Percentiles rank a stretch among this genome's conserved stretches.
phyloP scores from a whole-genome alignment of 2,888 invertebrate species.

The Plagodis pulveraria region DNA sequence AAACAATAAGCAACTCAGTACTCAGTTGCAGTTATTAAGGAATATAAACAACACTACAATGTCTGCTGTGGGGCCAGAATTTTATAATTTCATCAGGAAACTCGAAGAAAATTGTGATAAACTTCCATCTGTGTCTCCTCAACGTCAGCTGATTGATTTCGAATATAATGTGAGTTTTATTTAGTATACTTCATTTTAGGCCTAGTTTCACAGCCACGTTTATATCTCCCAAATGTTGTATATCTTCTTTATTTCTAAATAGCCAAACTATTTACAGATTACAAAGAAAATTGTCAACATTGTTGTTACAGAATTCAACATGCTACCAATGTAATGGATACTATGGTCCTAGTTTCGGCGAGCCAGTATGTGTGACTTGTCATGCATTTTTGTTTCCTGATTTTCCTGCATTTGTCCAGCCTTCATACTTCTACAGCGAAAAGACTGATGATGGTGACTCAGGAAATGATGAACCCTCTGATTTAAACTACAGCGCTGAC shows the following conservation, averaged over 20 bases:
- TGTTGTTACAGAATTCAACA: slow-evolving; percentile 84
- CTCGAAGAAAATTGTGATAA: slow-evolving; percentile 77
- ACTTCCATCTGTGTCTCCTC: slow-evolving; percentile 54
- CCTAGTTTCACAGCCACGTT: too few relatives aligned
- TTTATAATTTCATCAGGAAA: slow-evolving; percentile 69
- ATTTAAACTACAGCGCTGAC: slow-evolving; percentile 85
- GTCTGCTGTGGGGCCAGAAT: slow-evolving; percentile 72
- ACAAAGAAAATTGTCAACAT: not conserved
- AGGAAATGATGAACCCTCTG: slow-evolving; percentile 96
- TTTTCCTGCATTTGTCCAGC: slow-evolving; percentile 84
- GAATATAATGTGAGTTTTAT: slow-evolving; percentile 68
- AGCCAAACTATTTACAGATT: not conserved
- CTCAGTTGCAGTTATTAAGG: not conserved
- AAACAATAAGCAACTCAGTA: not conserved
- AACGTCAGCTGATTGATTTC: slow-evolving; percentile 68
- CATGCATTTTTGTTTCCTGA: slow-evolving; percentile 96
- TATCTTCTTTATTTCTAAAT: too few relatives aligned
- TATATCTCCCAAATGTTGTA: too few relatives aligned
- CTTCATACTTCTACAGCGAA: slow-evolving; percentile 79
- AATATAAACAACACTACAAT: slow-evolving; percentile 40
- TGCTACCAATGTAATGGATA: slow-evolving; percentile 96
- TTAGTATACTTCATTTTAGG: too few relatives aligned
- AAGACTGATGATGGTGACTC: slow-evolving; percentile 95
- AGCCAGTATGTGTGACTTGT: slow-evolving; percentile 96
- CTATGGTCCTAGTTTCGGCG: slow-evolving; percentile 95